Evolutionary conservation across 2,888 invertebrate species (phyloP).

Genomic region (Erebia ligea): DNA sequence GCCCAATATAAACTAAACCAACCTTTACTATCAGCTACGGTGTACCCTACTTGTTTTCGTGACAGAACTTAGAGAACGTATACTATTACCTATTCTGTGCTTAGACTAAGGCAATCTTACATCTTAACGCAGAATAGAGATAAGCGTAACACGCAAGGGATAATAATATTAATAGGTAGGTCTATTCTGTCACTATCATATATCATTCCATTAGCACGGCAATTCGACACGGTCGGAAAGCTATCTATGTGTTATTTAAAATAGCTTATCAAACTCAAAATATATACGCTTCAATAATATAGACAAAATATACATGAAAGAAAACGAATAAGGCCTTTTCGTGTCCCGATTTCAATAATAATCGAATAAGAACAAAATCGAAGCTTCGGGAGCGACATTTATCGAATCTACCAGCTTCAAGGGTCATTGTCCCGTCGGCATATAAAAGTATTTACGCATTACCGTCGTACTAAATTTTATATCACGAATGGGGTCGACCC

Average conservation of each 20-base stretch:
- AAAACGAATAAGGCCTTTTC: conserved; percentile 14
- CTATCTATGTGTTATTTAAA: not conserved
- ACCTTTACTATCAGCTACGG: not conserved
- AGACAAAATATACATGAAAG: conserved; percentile 1
- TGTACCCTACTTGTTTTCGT: not conserved
- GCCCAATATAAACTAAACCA: not conserved
- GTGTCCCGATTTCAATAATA: conserved; percentile 16
- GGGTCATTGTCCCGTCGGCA: conserved; percentile 33
- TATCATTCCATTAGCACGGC: too few species aligned
- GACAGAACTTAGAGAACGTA: too few species aligned
- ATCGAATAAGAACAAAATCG: conserved; percentile 18
- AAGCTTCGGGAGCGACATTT: conserved; percentile 21
- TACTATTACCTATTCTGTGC: too few species aligned
- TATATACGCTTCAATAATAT: not conserved
- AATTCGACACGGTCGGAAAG: too few species aligned
- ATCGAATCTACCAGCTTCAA: conserved; percentile 27
- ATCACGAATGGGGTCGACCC: conserved; percentile 39
- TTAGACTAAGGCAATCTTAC: too few species aligned
- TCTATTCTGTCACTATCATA: too few species aligned
- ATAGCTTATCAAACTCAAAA: not conserved
- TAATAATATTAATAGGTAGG: too few species aligned
- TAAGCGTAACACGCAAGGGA: too few species aligned
- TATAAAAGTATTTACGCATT: conserved; percentile 35
- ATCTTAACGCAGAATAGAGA: too few species aligned
- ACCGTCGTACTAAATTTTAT: conserved; percentile 41